These are phyloP conservation scores for Ariopsis seemanni DNA, from an alignment of 2,113 vertebrate species.

Conservation along the genomic window DNA sequence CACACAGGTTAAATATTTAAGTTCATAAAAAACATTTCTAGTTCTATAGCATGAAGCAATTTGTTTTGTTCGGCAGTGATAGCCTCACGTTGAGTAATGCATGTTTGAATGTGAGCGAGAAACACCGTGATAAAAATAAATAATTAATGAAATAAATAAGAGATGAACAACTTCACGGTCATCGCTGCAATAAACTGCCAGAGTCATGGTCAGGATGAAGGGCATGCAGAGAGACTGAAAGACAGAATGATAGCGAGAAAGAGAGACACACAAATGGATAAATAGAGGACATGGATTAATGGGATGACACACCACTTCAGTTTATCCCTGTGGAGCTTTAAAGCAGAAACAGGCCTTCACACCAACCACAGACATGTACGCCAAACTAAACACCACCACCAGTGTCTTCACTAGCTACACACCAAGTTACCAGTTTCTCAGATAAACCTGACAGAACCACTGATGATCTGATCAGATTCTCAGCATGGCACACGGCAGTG, in stretches of 20 bases:
- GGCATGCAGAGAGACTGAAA: slow-evolving; percentile 18
- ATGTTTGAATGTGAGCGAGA: slow-evolving; percentile 12
- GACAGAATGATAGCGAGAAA: slow-evolving; percentile 20
- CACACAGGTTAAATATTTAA: not conserved
- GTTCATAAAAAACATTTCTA: not conserved
- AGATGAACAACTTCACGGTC: slow-evolving; percentile 41
- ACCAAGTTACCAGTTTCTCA: not conserved
- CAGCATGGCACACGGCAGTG: not conserved
- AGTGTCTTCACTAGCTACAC: not conserved
- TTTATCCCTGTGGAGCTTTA: slow-evolving; percentile 41
- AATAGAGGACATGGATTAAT: slow-evolving; percentile 43
- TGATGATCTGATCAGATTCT: not conserved
- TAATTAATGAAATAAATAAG: not conserved
- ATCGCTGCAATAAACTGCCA: slow-evolving; percentile 45
- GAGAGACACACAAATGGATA: slow-evolving; percentile 7
- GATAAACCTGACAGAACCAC: not conserved
- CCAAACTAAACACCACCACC: not conserved
- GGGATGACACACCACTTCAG: slow-evolving; percentile 27
- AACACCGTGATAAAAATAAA: slow-evolving; percentile 29
- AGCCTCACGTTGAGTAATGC: slow-evolving; percentile 21
- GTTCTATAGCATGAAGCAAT: not conserved
- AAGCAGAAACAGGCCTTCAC: slow-evolving; percentile 36
- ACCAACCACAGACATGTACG: not conserved
- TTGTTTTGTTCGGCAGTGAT: slow-evolving; percentile 12
- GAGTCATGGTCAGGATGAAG: slow-evolving; percentile 54